These are phyloP conservation scores for Pseudochaenichthys georgianus DNA, from an alignment of 2,797 vertebrate species.

Conservation along the genomic window DNA sequence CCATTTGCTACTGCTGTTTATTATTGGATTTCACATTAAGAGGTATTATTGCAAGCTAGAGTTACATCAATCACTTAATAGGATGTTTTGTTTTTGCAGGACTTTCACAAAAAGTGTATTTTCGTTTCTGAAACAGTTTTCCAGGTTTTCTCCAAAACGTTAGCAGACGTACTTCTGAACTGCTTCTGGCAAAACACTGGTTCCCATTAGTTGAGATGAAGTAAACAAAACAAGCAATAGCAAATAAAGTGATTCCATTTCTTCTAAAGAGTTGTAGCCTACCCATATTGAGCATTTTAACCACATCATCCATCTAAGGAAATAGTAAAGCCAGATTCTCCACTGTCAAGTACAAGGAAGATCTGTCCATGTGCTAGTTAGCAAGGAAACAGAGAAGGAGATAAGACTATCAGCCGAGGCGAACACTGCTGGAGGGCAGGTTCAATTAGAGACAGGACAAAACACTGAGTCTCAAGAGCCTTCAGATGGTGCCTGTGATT, in stretches of 20 bases:
- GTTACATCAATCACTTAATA: too few species aligned
- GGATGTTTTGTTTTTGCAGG: background rate
- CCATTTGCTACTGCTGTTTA: background rate
- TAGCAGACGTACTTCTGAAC: background rate
- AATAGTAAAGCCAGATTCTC: constrained; percentile 32
- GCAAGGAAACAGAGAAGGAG: constrained; percentile 59
- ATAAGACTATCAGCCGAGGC: constrained; percentile 70
- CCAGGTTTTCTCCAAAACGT: background rate
- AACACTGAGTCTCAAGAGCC: constrained; percentile 51
- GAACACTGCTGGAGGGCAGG: constrained; percentile 58
- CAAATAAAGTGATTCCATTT: background rate
- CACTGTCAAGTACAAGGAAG: constrained; percentile 41
- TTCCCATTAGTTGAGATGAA: background rate
- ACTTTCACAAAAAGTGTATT: background rate
- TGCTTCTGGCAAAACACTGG: background rate
- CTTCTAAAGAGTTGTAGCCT: background rate
- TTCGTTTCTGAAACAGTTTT: too few species aligned
- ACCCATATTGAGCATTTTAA: constrained; percentile 11
- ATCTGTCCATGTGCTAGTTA: constrained; percentile 59
- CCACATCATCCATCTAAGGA: constrained; percentile 21
- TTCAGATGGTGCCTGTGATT: constrained; percentile 46
- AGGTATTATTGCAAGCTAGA: background rate
- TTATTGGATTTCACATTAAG: constrained; percentile 8
- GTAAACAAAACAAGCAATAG: background rate
- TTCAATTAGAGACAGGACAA: constrained; percentile 57